Base-by-base conservation (phyloP, 2,888 invertebrate genomes). In the Ichneumoninae sp. region DNA sequence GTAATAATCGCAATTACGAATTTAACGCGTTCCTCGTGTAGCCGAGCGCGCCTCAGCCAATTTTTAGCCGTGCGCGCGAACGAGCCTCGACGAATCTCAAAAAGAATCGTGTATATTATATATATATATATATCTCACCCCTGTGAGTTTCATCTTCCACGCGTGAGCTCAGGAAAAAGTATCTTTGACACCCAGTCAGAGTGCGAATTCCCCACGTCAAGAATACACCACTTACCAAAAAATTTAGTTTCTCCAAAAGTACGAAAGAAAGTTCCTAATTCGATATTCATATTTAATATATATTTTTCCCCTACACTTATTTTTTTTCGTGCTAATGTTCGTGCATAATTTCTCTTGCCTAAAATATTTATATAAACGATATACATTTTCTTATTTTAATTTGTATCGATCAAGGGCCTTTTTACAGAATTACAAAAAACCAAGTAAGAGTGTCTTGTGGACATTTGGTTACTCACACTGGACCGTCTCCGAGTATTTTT, bases 1-100 rank as follows among this genome's bases (percentile, higher is more conserved):
- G 63, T 78, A 78, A 78, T 78, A 78, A 78, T 78, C 60, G 50
- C 78, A 78, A 78, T 78, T 78, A 78, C 70, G 40, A 78, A 78
- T 78, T 78, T 78, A 78, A 78, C 78, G 78, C 78, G 78, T 70
- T 70, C 70, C 19, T n/a, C 57, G 44, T 57, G 26, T 33, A 44
- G 44, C 47, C 44, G 16, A 60, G 13, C 30, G 13, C 22, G 68
- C 26, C 69, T 57, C 57, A 16, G 33, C 68, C 16, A 30, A 16
- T 13, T 65, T 77, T 68, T 74, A 70, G 60, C 70, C 63, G 69
- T 70, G 78, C 30, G 54, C 73, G 65, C 74, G 80, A 80, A 74
- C 71, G 73, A 68, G 74, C 80, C 74, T 74, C 80, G 74, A 57
- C 80, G 73, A 74, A 73, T 80, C 54, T 54, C 44, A 30, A 36